Conservation (phyloP, 1,140 invertebrate species). For the Heliconius congener region DNA sequence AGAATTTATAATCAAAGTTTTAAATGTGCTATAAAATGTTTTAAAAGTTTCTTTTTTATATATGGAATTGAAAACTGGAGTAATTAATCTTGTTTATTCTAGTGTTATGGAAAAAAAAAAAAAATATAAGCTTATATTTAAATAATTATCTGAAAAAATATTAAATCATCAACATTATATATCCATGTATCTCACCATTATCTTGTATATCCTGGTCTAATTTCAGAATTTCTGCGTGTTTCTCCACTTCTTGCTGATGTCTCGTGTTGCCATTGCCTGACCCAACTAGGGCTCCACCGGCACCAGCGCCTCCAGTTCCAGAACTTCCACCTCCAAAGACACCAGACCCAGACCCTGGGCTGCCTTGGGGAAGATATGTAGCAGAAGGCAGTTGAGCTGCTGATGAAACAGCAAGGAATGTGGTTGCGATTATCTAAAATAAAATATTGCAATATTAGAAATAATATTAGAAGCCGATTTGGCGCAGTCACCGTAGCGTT, state of each 20-base stretch:
- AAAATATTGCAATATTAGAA: background rate
- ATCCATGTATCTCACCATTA: constrained; percentile 47
- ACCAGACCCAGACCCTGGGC: constrained; percentile 12
- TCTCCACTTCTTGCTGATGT: constrained; percentile 59
- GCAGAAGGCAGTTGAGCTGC: constrained; percentile 48
- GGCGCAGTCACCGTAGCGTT: too few relatives aligned
- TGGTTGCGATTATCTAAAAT: constrained; percentile 36
- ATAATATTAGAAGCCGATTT: background rate
- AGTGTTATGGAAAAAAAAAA: too few relatives aligned
- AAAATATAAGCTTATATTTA: too few relatives aligned
- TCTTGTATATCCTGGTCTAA: constrained; percentile 57
- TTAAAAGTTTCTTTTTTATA: too few relatives aligned
- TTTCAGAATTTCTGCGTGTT: constrained; percentile 58
- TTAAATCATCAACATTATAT: background rate
- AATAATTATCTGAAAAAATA: too few relatives aligned
- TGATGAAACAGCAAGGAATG: constrained; percentile 44
- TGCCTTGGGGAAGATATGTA: constrained; percentile 39
- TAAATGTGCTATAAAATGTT: too few relatives aligned
- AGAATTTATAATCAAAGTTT: too few relatives aligned
- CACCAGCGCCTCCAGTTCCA: background rate
- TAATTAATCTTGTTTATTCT: too few relatives aligned
- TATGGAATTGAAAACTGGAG: too few relatives aligned
- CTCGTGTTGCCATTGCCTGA: constrained; percentile 45
- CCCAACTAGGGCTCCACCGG: background rate
- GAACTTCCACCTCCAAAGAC: background rate